These are phyloP conservation scores for Sycophaga agraensis DNA, from an alignment of 1,140 invertebrate species.

Conservation along the genomic window DNA sequence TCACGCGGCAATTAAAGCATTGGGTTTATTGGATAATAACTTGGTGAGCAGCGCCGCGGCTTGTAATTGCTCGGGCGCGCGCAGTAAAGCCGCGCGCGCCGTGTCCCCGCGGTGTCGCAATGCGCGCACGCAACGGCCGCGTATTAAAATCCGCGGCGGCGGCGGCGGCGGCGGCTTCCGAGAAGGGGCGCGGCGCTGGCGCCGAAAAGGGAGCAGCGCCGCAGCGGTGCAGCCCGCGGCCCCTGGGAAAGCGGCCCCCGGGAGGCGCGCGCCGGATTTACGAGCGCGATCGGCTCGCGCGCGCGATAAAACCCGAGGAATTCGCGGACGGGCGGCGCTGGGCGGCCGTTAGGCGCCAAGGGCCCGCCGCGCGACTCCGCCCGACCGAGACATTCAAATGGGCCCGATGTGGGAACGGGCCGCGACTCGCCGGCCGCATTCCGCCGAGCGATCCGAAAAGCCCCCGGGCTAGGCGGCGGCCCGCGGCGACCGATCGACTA, in stretches of 20 bases:
- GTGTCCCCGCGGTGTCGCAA: background rate
- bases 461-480: background rate
- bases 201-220: too few relatives aligned
- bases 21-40: conserved; percentile 18
- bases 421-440: background rate
- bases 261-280: background rate
- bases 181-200: too few relatives aligned
- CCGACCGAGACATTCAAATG: too few relatives aligned
- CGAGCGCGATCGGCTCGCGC: background rate
- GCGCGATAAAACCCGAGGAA: too few relatives aligned
- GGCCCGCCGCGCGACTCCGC: too few relatives aligned
- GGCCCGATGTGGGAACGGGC: too few relatives aligned
- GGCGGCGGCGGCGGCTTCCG: conserved; percentile 38
- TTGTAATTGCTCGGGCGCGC: too few relatives aligned
- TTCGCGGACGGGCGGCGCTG: too few relatives aligned
- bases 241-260: conserved; percentile 26
- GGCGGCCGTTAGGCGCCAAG: too few relatives aligned
- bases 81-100: too few relatives aligned
- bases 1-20: conserved; percentile 19
- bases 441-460: background rate
- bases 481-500: background rate
- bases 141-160: background rate
- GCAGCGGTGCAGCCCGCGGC: too few relatives aligned
- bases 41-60: too few relatives aligned
- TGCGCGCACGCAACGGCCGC: background rate